Evolutionary conservation across 2,888 invertebrate species (phyloP).

Genomic region (Clanis bilineata): DNA sequence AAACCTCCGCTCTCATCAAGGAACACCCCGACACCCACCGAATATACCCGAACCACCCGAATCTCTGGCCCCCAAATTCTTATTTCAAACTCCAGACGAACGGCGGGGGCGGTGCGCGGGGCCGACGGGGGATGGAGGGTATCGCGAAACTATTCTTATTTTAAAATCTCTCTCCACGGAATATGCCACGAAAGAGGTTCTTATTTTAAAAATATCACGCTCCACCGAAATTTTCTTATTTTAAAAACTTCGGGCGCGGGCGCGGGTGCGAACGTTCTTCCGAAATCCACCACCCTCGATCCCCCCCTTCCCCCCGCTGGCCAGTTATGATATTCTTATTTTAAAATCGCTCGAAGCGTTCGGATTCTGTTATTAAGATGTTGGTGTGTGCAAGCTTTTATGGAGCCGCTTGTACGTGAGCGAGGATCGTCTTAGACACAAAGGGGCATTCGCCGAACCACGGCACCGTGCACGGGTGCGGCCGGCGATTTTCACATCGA

Average conservation of each 20-base stretch:
- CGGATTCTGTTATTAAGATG: conserved; percentile 79
- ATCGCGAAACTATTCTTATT: conserved; percentile 82
- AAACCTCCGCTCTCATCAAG: conserved; percentile 80
- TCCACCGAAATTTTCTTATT: conserved; percentile 81
- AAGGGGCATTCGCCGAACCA: conserved; percentile 19
- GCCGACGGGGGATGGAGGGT: conserved; percentile 56
- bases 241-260: conserved; percentile 75
- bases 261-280: conserved; percentile 77
- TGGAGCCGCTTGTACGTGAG: conserved; percentile 53
- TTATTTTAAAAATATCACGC: conserved; percentile 82
- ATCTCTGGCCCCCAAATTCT: conserved; percentile 79
- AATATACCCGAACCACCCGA: conserved; percentile 71
- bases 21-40: conserved; percentile 69
- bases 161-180: conserved; percentile 81
- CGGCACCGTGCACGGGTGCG: conserved; percentile 7
- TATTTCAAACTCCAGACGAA: conserved; percentile 80
- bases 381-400: conserved; percentile 71
- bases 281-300: conserved; percentile 66
- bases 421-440: conserved; percentile 50
- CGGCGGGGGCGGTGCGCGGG: conserved; percentile 52
- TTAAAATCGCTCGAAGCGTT: conserved; percentile 78
- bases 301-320: conserved; percentile 61
- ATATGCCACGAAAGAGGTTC: conserved; percentile 80
- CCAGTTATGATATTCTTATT: conserved; percentile 81
- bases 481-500: conserved; percentile 29